A percentile compares a stretch with the other conserved stretches of the same genome.
phyloP scores from a whole-genome alignment of 2,888 invertebrate genomes.

The Drosophila paramelanica region DNA sequence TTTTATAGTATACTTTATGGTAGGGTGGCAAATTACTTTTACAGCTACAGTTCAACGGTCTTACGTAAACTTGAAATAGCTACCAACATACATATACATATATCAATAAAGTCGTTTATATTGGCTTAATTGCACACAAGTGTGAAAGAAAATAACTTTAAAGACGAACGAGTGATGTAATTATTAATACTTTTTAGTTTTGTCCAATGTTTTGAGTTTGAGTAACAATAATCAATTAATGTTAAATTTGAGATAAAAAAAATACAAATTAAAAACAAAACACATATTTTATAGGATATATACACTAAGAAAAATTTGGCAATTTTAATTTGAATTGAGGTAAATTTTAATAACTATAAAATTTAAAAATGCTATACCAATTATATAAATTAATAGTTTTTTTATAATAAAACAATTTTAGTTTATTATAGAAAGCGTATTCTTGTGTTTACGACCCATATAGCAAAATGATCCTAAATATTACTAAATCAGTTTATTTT shows the following conservation, averaged over 20 bases:
- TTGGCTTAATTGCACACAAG: background rate
- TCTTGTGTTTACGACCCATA: too few species aligned
- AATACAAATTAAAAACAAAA: too few species aligned
- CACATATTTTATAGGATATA: too few species aligned
- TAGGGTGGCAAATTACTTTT: background rate
- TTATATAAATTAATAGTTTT: background rate
- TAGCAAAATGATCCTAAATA: too few species aligned
- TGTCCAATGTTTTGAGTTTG: background rate
- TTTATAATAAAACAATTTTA: background rate
- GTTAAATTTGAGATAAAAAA: too few species aligned
- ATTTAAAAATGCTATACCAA: background rate
- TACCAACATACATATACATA: background rate
- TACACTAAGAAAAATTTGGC: too few species aligned
- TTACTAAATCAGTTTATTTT: too few species aligned
- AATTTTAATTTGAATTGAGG: too few species aligned
- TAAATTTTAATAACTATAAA: too few species aligned
- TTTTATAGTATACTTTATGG: too few species aligned
- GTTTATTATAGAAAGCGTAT: background rate
- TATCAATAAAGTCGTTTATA: background rate
- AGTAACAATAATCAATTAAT: too few species aligned
- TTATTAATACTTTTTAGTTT: background rate
- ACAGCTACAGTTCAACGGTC: background rate
- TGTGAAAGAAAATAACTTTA: background rate
- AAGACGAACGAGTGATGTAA: too few species aligned
- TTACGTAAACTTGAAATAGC: background rate